A percentile compares a stretch with the other conserved stretches of the same genome.
Evolutionary conservation across 2,888 invertebrate species (phyloP).

Genomic region (Lasius platythorax): DNA sequence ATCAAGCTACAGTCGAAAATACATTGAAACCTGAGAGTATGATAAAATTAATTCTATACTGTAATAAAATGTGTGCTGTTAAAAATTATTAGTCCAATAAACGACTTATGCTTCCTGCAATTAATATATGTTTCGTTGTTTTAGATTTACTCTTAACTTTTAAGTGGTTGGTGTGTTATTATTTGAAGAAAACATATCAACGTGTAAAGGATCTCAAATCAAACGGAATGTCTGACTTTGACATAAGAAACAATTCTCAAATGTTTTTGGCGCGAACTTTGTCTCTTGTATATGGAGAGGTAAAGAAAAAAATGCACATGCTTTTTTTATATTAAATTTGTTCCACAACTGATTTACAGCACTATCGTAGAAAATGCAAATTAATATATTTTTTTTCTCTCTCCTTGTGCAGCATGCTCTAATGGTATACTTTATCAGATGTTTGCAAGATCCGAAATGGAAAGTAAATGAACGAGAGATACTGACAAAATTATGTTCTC

Average conservation of each 20-base stretch:
- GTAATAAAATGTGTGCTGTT: neutral
- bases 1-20: slow-evolving; percentile 86
- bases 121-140: slow-evolving; percentile 39
- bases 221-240: slow-evolving; percentile 89
- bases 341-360: neutral
- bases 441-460: slow-evolving; percentile 85
- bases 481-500: slow-evolving; percentile 88
- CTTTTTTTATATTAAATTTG: neutral
- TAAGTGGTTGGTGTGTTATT: slow-evolving; percentile 94
- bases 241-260: slow-evolving; percentile 94
- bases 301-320: slow-evolving; percentile 79
- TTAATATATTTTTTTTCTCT: neutral
- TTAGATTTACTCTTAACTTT: slow-evolving; percentile 90
- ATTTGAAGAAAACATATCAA: slow-evolving; percentile 90
- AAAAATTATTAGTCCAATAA: neutral
- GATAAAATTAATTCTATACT: slow-evolving; percentile 68
- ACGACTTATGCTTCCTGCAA: neutral
- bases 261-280: slow-evolving; percentile 93
- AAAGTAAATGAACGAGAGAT: slow-evolving; percentile 86
- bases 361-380: neutral
- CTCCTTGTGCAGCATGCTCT: slow-evolving; percentile 85
- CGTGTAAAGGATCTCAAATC: slow-evolving; percentile 87
- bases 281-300: slow-evolving; percentile 94
- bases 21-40: slow-evolving; percentile 87
- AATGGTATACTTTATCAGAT: slow-evolving; percentile 86